phyloP scores from a whole-genome alignment of 2,888 invertebrate genomes.

The Mamestra brassicae region DNA sequence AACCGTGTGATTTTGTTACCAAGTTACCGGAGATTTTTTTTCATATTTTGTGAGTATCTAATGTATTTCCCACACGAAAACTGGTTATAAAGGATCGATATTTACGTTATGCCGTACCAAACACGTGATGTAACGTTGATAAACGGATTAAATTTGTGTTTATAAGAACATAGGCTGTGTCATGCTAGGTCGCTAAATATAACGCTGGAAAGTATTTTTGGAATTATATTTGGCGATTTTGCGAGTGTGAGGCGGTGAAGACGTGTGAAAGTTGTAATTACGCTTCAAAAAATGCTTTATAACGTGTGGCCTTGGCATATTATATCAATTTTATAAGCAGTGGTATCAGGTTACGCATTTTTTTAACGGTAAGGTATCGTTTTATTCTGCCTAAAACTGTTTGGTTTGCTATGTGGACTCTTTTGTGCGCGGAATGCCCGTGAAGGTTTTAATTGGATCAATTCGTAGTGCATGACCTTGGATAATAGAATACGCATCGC shows the following conservation, averaged over 20 bases:
- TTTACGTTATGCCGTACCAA: constrained; percentile 70
- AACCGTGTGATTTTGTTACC: constrained; percentile 76
- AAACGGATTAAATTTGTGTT: constrained; percentile 77
- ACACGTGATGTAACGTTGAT: constrained; percentile 75
- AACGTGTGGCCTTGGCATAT: constrained; percentile 77
- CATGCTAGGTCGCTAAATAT: constrained; percentile 87
- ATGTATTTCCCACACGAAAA: constrained; percentile 74
- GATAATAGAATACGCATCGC: constrained; percentile 66
- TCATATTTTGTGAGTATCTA: constrained; percentile 86
- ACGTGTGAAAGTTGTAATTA: constrained; percentile 85
- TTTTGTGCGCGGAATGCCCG: constrained; percentile 33
- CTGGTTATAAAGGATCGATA: constrained; percentile 79
- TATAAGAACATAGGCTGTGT: constrained; percentile 75
- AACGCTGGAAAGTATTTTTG: constrained; percentile 85
- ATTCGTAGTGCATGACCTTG: constrained; percentile 66
- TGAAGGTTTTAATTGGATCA: constrained; percentile 67
- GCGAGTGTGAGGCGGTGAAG: constrained; percentile 82
- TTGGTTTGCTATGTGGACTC: constrained; percentile 20
- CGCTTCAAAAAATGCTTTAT: constrained; percentile 69
- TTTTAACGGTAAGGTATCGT: constrained; percentile 50
- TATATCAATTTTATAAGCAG: constrained; percentile 59
- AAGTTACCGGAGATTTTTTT: constrained; percentile 78
- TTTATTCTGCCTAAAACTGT: constrained; percentile 14
- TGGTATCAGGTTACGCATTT: constrained; percentile 63
- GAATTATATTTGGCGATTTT: constrained; percentile 87